Evolutionary conservation across 2,797 vertebrate species (phyloP).

Genomic region (Garrulus glandarius): DNA sequence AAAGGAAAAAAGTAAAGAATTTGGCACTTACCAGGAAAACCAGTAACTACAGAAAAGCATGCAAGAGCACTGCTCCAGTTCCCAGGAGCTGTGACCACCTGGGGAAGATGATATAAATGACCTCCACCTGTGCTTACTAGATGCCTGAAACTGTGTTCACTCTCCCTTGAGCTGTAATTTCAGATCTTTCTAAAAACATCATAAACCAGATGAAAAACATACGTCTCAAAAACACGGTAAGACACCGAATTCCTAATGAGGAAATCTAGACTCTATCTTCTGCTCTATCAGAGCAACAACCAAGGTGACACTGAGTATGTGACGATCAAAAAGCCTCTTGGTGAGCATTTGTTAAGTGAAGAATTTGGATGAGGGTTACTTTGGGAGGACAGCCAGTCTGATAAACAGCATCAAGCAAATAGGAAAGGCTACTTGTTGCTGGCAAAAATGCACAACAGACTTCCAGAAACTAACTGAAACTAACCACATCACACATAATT

Average conservation of each 20-base stretch:
- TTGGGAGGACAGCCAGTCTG: background rate
- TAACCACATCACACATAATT: background rate
- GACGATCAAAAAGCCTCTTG: background rate
- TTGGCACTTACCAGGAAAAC: background rate
- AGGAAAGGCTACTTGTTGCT: conserved; percentile 13
- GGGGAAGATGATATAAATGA: background rate
- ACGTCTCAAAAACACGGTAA: background rate
- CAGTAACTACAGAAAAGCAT: background rate
- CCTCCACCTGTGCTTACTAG: background rate
- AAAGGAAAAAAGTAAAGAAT: background rate
- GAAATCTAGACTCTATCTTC: background rate
- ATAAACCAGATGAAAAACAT: background rate
- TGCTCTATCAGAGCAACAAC: background rate
- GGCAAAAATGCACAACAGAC: background rate
- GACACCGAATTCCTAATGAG: background rate
- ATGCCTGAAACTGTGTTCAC: background rate
- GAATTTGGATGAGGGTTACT: background rate
- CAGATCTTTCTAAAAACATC: background rate
- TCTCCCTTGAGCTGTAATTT: background rate
- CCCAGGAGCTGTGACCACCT: background rate
- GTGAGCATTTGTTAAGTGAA: background rate
- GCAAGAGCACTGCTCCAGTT: background rate
- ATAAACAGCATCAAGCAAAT: background rate
- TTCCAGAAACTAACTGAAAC: conserved; percentile 13
- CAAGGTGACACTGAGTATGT: background rate